Evolutionary conservation across 1,140 invertebrate species (phyloP), one percentile per base, ranked within the genome.

Genomic region (Drepana arcuata): DNA sequence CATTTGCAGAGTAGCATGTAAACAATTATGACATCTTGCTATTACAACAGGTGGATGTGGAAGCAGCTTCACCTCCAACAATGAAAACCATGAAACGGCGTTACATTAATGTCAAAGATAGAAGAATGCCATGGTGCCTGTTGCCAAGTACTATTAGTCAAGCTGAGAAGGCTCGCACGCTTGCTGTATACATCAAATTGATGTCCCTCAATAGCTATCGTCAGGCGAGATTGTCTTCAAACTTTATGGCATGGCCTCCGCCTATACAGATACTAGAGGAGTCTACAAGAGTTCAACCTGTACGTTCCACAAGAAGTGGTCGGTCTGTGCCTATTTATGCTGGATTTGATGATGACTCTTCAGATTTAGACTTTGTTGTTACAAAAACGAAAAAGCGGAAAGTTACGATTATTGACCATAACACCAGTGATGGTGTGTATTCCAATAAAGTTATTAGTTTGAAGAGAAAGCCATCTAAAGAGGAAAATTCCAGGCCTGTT

Each of bases 91-190:
- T 84, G 68, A 80, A 79, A 54, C 66, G 82, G 34, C 48, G 64
- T 12, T 77, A 69, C 51, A 42, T 73, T 16, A 75, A 78, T 62
- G 79, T 81, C 2, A 64, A 47, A 42, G 82, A 84, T 29, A 74
- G 80, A 25, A 55, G 82, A 13, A 58, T 84, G 58, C 82, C 82
- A 10, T 84, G 82, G 82, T 79, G 79, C 39, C 43, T 84, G n/a
- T 60, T 84, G 10, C 79, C 82, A 2, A 52, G 33, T 7, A 49
- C 56, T 14, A 38, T 75, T 29, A 67, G 62, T 18, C 54, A 62
- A 31, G 61, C 69, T 16, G 73, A 82, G 32, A 75, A 74, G 57
- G 74, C 74, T 1, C 58, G 63, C 15, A 61, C 67, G 9, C 60
- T 79, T 10, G 65, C 72, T 14, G 71, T 75, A n/a, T 79, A 82